Conservation (phyloP, 2,797 vertebrate genomes). For the Molossus alvarezi region DNA sequence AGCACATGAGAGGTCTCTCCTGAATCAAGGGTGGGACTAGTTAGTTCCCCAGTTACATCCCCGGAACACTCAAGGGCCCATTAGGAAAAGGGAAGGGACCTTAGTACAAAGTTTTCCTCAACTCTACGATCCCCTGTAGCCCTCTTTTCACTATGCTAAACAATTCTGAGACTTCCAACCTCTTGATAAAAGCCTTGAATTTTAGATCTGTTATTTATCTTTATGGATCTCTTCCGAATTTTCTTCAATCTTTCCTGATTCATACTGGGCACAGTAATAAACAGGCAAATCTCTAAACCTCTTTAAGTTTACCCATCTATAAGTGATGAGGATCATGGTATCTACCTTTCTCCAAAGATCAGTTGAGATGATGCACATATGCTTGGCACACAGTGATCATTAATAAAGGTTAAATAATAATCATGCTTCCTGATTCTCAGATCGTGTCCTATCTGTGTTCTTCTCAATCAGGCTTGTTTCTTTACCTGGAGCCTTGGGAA, state of each 20-base stretch:
- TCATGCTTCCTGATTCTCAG: neutral
- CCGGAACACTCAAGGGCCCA: neutral
- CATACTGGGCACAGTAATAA: neutral
- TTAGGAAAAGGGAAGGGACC: neutral
- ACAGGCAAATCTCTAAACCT: neutral
- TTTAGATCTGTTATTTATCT: conserved; percentile 23
- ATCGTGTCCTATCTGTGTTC: neutral
- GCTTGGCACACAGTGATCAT: neutral
- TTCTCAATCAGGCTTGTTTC: neutral
- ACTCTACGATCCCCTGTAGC: neutral
- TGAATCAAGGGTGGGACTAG: neutral
- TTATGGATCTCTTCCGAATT: conserved; percentile 6
- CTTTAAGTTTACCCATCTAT: neutral
- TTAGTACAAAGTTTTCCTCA: neutral
- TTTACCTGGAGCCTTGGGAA: conserved; percentile 1
- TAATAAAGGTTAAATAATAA: neutral
- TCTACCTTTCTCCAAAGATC: neutral
- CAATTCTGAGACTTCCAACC: neutral
- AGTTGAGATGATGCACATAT: neutral
- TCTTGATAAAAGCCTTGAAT: conserved; percentile 11
- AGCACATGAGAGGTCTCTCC: neutral
- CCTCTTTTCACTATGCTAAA: neutral
- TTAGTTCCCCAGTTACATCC: neutral
- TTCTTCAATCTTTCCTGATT: neutral
- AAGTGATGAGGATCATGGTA: neutral